A percentile compares a stretch with the other conserved stretches of the same genome.
phyloP scores from a whole-genome alignment of 2,888 invertebrate species.

The Stenodema calcarata region DNA sequence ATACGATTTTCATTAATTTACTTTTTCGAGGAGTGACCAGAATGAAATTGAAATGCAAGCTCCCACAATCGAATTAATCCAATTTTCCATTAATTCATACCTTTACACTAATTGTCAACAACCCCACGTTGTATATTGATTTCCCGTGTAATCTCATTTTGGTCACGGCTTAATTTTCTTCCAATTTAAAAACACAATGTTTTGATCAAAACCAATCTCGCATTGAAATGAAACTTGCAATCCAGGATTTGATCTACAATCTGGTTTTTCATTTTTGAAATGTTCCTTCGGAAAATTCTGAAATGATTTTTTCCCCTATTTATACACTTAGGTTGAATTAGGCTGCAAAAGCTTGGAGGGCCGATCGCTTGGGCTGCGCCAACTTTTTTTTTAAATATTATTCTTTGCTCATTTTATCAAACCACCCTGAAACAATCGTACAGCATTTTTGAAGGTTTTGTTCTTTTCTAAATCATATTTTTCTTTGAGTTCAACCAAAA shows the following conservation, averaged over 20 bases:
- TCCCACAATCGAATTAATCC: too few species aligned
- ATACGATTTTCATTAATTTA: background rate
- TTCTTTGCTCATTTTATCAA: background rate
- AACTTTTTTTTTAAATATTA: conserved; percentile 15
- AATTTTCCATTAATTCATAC: too few species aligned
- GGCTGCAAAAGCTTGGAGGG: conserved; percentile 49
- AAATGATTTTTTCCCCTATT: background rate
- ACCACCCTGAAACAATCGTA: background rate
- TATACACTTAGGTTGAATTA: conserved; percentile 45
- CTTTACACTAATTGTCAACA: too few species aligned
- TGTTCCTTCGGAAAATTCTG: background rate
- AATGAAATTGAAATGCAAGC: background rate
- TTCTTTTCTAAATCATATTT: background rate
- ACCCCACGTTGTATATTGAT: too few species aligned
- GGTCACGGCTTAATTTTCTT: background rate
- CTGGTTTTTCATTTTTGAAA: background rate
- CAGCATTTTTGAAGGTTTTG: background rate
- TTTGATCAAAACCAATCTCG: background rate
- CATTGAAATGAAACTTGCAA: background rate
- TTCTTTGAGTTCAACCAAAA: background rate
- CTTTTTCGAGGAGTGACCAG: background rate
- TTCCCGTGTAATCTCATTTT: background rate
- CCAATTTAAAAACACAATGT: background rate
- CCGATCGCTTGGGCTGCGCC: conserved; percentile 40
- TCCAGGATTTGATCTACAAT: background rate